phyloP scores from a whole-genome alignment of 2,113 vertebrate species.

The Xenopus laevis region DNA sequence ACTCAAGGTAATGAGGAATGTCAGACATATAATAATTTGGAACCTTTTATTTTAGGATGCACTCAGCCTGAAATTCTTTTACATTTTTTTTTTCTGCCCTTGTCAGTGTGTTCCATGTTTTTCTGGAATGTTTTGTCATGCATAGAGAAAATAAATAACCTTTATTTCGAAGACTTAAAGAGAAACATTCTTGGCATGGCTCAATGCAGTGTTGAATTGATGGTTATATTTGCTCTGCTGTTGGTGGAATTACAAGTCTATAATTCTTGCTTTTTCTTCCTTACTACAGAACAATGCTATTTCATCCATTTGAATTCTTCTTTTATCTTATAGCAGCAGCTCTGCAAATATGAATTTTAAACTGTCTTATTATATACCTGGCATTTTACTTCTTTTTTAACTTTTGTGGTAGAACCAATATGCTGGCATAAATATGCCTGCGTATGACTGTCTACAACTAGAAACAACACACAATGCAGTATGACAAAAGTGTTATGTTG shows the following conservation, averaged over 20 bases:
- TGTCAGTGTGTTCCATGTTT: conserved; percentile 15
- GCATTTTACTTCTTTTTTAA: too few species aligned
- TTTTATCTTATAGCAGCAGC: not conserved
- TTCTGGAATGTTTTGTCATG: conserved; percentile 27
- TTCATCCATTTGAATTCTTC: not conserved
- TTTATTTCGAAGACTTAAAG: conserved; percentile 18
- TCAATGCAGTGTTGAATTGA: conserved; percentile 6
- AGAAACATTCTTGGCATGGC: conserved; percentile 31
- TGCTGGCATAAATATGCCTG: too few species aligned
- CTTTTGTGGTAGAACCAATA: too few species aligned
- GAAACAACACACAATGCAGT: too few species aligned
- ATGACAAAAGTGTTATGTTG: too few species aligned
- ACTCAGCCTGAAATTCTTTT: conserved; percentile 15
- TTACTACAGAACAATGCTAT: not conserved
- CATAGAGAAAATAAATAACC: conserved; percentile 40
- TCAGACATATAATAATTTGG: conserved; percentile 23
- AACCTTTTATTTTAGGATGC: conserved; percentile 24
- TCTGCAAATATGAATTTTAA: not conserved
- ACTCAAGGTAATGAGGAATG: conserved; percentile 38
- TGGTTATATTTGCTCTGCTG: conserved; percentile 14
- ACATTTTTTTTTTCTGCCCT: conserved; percentile 4
- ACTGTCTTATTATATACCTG: too few species aligned
- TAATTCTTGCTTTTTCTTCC: not conserved
- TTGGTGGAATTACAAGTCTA: conserved; percentile 10
- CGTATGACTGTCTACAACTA: too few species aligned